phyloP scores from a whole-genome alignment of 1,140 invertebrate genomes.

The Eriocheir sinensis region DNA sequence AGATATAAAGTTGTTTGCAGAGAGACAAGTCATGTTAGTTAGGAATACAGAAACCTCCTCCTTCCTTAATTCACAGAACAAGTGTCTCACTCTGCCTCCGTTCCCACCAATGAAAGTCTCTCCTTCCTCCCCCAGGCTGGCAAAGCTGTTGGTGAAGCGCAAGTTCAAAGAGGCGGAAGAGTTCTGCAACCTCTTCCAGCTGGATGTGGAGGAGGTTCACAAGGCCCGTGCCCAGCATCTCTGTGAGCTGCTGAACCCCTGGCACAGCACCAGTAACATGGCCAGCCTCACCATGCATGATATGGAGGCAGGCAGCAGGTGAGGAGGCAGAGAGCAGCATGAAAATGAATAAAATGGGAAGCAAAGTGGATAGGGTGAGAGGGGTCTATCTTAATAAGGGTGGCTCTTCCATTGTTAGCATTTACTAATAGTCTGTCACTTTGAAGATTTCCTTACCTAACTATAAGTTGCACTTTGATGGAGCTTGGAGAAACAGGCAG shows the following conservation, averaged over 20 bases:
- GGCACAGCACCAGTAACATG: not conserved
- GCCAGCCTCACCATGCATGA: not conserved
- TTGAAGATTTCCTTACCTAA: too few relatives aligned
- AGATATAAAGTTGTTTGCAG: too few relatives aligned
- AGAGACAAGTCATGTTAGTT: too few relatives aligned
- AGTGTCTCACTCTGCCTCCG: too few relatives aligned
- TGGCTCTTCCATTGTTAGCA: too few relatives aligned
- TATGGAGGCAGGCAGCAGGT: constrained; percentile 7
- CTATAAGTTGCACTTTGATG: not conserved
- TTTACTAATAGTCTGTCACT: too few relatives aligned
- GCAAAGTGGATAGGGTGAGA: too few relatives aligned
- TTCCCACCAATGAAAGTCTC: too few relatives aligned
- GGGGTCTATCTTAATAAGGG: too few relatives aligned
- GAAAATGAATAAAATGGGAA: too few relatives aligned
- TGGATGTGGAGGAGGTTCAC: constrained; percentile 66
- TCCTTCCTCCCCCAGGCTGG: constrained; percentile 40
- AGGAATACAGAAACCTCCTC: too few relatives aligned
- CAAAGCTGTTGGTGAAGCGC: constrained; percentile 61
- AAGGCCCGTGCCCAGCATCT: constrained; percentile 60
- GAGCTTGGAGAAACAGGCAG: not conserved
- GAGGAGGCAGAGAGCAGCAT: not conserved
- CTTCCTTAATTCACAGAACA: too few relatives aligned
- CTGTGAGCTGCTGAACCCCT: constrained; percentile 74
- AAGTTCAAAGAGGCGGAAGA: constrained; percentile 66
- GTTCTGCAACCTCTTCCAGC: constrained; percentile 56